Evolutionary conservation across 2,888 invertebrate species (phyloP).

Genomic region (Lasiommata megera): DNA sequence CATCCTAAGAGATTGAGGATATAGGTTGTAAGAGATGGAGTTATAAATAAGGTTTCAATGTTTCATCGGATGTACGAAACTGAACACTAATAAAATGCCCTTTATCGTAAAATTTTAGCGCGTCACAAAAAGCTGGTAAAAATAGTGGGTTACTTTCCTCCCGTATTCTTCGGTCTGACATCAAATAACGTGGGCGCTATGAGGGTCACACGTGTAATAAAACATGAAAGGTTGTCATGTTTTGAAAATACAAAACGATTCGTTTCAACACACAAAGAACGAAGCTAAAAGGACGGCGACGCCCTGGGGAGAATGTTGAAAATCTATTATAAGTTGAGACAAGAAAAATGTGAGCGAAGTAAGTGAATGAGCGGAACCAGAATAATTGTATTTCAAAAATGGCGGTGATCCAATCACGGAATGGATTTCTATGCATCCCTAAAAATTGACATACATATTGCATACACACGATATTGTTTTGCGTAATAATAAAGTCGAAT

Average conservation of each 20-base stretch:
- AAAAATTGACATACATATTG: too few relatives aligned
- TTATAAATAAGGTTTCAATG: too few relatives aligned
- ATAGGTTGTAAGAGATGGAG: too few relatives aligned
- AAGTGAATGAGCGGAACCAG: too few relatives aligned
- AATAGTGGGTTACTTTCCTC: background rate
- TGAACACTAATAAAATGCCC: background rate
- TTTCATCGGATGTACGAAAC: background rate
- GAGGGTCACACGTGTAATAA: background rate
- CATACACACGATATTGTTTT: too few relatives aligned
- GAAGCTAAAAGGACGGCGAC: background rate
- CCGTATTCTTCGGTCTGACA: background rate
- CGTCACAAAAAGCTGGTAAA: background rate
- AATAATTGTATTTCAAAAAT: too few relatives aligned
- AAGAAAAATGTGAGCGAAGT: too few relatives aligned
- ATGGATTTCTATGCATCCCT: too few relatives aligned
- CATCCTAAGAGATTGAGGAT: too few relatives aligned
- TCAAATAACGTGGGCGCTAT: slow-evolving; percentile 4
- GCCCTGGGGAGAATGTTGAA: background rate
- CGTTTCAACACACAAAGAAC: background rate
- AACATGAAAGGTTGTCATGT: slow-evolving; percentile 2
- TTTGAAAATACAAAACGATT: background rate
- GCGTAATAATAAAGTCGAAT: too few relatives aligned
- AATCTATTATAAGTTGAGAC: too few relatives aligned
- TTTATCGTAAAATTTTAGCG: background rate
- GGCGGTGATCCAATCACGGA: too few relatives aligned